Conservation (phyloP, 2,113 vertebrate species). For the Gadus macrocephalus region DNA sequence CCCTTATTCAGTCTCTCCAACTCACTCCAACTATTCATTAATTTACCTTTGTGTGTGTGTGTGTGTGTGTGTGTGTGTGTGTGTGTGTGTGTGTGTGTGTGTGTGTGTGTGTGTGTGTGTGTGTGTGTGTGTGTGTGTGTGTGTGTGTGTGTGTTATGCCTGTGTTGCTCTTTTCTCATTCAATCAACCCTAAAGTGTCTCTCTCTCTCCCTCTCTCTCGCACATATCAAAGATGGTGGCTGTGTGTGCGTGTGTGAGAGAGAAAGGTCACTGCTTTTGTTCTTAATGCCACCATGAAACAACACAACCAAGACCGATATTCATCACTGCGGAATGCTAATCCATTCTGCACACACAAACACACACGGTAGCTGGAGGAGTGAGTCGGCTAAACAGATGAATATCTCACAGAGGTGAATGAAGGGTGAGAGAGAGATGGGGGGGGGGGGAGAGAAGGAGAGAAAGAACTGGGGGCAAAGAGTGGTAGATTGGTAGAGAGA, state of each 20-base stretch:
- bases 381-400: slow-evolving; percentile 44
- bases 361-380: slow-evolving; percentile 8
- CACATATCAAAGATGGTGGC: neutral
- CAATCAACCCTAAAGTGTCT: slow-evolving; percentile 24
- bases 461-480: neutral
- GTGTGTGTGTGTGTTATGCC: slow-evolving; percentile 1
- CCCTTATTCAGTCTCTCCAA: no score
- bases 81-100: slow-evolving; percentile 48
- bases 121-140: slow-evolving; percentile 1
- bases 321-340: slow-evolving; percentile 39
- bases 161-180: slow-evolving; percentile 63
- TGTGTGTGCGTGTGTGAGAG: neutral
- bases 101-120: slow-evolving; percentile 25
- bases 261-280: slow-evolving; percentile 42
- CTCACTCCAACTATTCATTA: no score
- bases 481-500: slow-evolving; percentile 2
- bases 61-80: slow-evolving; percentile 45
- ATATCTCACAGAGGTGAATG: slow-evolving; percentile 61
- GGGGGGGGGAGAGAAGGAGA: no score
- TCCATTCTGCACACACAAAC: slow-evolving; percentile 4
- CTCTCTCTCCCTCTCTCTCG: slow-evolving; percentile 8
- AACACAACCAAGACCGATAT: slow-evolving; percentile 42
- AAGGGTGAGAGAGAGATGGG: slow-evolving; percentile 12
- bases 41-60: neutral
- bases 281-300: slow-evolving; percentile 53